Evolutionary conservation across 2,888 invertebrate species (phyloP), one percentile per base, ranked within the genome.

Genomic region (Andricus curvator): DNA sequence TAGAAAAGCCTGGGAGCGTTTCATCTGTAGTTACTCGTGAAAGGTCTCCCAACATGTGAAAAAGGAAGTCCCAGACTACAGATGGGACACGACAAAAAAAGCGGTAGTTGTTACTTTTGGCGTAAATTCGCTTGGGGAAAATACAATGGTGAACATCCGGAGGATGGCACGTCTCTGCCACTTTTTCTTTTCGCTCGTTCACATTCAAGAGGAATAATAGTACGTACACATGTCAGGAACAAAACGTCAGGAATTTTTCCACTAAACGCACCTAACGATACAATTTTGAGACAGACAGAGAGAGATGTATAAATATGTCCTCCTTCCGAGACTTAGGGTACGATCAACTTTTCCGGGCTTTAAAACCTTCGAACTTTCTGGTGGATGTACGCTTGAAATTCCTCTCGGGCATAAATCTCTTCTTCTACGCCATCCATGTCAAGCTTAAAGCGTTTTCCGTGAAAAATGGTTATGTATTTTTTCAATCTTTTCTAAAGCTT

Each of bases 51-150:
- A 65, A 64, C 15, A 68, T 33, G 33, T 56, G 67, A 81, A 77
- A 79, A 82, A 81, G 77, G 74, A 77, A 70, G 67, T 79, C n/a
- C 66, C 78, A 77, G 79, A 79, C 70, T 64, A 41, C 77, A 80
- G 80, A 82, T 81, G 81, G 81, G 78, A 74, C 66, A 74, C 66
- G 80, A 82, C 82, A 66, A 84, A 82, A 83, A 82, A 82, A 79
- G 56, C 56, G 56, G 74, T 74, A 56, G 51, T 56, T 74, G 74
- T 51, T 74, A 74, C 81, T 82, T 82, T 81, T 80, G 80, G 74
- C 81, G 81, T 74, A 82, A 79, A 82, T 81, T 82, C 82, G 82
- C 80, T 82, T 79, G 80, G 51, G 70, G 80, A 82, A 84, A 84
- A 76, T 80, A 80, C 81, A 84, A 81, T 76, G 51, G 65, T 68